These are phyloP conservation scores for Apotomis turbidana DNA, from an alignment of 2,888 invertebrate species.

Conservation along the genomic window DNA sequence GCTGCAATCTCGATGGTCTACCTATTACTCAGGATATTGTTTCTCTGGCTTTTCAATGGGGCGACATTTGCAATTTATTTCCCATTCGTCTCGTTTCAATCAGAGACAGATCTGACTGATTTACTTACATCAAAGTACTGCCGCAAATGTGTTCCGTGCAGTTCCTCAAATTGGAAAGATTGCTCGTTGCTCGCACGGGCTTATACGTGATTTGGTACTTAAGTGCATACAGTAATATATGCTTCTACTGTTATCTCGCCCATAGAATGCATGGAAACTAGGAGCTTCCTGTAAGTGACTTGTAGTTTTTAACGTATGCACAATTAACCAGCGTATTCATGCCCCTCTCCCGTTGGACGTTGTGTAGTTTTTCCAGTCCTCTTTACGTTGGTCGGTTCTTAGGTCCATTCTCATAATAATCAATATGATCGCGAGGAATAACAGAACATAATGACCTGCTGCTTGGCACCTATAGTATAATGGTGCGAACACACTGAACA, in stretches of 20 bases:
- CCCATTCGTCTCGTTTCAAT: slow-evolving; percentile 41
- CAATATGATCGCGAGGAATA: slow-evolving; percentile 66
- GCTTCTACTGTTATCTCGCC: slow-evolving; percentile 31
- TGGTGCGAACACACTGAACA: slow-evolving; percentile 73
- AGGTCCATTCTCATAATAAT: slow-evolving; percentile 70
- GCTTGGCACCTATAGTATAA: slow-evolving; percentile 57
- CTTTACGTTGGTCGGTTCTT: slow-evolving; percentile 37
- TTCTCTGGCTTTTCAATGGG: slow-evolving; percentile 36
- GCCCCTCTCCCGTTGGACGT: neutral
- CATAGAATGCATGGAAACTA: slow-evolving; percentile 55
- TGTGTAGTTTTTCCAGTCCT: slow-evolving; percentile 33
- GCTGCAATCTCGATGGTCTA: slow-evolving; percentile 17
- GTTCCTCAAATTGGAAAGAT: slow-evolving; percentile 25
- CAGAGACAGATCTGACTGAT: slow-evolving; percentile 41
- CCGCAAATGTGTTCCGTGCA: slow-evolving; percentile 27
- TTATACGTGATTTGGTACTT: slow-evolving; percentile 25
- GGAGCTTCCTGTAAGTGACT: slow-evolving; percentile 47
- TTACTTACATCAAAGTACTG: slow-evolving; percentile 44
- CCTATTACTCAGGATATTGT: slow-evolving; percentile 38
- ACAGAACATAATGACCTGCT: slow-evolving; percentile 71
- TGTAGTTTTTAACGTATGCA: slow-evolving; percentile 34
- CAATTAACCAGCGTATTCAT: neutral
- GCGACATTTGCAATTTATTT: slow-evolving; percentile 43
- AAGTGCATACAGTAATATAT: slow-evolving; percentile 24
- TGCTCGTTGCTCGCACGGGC: slow-evolving; percentile 15